Evolutionary conservation across 2,888 invertebrate species (phyloP), one percentile per base, ranked within the genome.

Genomic region (Meliscaeva auricollis): DNA sequence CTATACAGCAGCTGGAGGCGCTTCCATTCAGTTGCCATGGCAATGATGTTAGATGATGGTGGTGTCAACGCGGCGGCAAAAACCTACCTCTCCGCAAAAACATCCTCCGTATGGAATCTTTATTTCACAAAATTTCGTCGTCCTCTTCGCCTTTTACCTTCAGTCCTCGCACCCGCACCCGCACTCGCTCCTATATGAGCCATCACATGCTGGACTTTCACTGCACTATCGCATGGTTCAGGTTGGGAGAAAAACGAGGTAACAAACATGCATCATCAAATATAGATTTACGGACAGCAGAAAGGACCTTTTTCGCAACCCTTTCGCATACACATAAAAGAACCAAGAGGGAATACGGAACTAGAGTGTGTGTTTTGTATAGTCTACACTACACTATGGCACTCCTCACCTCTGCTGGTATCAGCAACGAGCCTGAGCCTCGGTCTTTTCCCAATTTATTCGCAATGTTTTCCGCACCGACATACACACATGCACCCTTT

Each of bases 261-360:
- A 85, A 85, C 81, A 81, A 87, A 87, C 87, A 87, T 87, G 82
- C 82, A 87, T 87, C 87, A 87, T 87, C 87, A 87, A 87, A 87
- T 87, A 87, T 87, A 82, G 82, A 87, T 87, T 87, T 87, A 87
- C 77, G 82, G 74, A 69, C 85, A 85, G 81, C 62, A 85, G 85
- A 81, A 85, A 85, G 81, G 76, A 80, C 85, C 81, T 62, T 80
- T 85, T 85, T 85, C 76, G 81, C 85, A 81, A 77, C 76, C 85
- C 81, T 77, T 85, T 81, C 73, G 73, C 76, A 85, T 85, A 76
- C 85, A 85, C 73, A 85, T 64, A 38, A 20, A 38, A 38, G 38
- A 81, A 85, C 81, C 81, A 85, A 85, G 81, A 81, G 85, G 85
- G 85, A 85, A 85, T 85, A 81, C 85, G 64, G 81, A 81, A 85